These are phyloP conservation scores for Drosophila bipectinata DNA, from an alignment of 1,140 invertebrate genomes.

Conservation along the genomic window DNA sequence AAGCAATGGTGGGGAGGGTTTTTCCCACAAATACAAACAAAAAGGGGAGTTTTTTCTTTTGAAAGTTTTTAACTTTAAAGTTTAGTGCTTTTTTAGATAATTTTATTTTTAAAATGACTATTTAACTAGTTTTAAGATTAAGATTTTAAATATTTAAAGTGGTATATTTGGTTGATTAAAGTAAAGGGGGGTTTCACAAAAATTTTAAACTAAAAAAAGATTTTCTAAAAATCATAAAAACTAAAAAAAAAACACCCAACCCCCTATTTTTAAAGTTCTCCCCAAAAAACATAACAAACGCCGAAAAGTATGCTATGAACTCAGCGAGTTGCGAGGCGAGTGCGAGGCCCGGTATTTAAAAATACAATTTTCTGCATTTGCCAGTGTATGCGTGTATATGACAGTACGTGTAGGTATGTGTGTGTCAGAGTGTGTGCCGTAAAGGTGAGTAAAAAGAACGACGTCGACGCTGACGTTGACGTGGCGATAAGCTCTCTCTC, in stretches of 20 bases:
- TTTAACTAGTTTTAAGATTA: neutral
- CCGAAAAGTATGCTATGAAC: slow-evolving; percentile 63
- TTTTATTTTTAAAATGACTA: neutral
- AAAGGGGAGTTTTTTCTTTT: neutral
- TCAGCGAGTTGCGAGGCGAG: neutral
- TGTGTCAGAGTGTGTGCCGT: slow-evolving; percentile 4
- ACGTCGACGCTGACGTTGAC: slow-evolving; percentile 43
- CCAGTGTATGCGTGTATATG: neutral
- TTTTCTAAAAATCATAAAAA: neutral
- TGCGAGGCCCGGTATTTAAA: slow-evolving; percentile 31
- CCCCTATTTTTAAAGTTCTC: neutral
- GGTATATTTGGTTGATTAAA: no score
- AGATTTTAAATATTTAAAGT: no score
- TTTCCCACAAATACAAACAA: neutral
- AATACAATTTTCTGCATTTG: slow-evolving; percentile 29
- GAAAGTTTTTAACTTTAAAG: neutral
- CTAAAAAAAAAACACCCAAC: neutral
- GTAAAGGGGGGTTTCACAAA: no score
- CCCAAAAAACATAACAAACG: slow-evolving; percentile 2
- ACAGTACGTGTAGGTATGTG: neutral
- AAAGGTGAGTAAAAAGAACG: slow-evolving; percentile 43
- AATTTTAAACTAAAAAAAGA: neutral
- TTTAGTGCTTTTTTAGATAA: neutral
- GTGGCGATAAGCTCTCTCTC: slow-evolving; percentile 49
- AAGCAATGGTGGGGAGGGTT: neutral